These are phyloP conservation scores for Ctenodactylus gundi DNA, from an alignment of 2,113 vertebrate species.

Conservation along the genomic window DNA sequence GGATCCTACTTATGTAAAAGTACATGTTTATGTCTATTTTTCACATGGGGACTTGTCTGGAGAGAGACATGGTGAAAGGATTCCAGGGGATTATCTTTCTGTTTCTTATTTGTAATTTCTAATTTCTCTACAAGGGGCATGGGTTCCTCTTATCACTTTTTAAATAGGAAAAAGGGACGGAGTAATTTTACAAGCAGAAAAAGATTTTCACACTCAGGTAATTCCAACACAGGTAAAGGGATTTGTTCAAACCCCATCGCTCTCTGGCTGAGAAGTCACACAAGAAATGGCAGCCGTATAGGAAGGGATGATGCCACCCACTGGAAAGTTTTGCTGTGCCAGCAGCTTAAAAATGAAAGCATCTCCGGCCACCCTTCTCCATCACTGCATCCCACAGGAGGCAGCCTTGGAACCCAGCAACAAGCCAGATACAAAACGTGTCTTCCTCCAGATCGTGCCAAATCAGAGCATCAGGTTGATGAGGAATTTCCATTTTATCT, in stretches of 20 bases:
- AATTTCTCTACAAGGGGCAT: conserved; percentile 7
- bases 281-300: not conserved
- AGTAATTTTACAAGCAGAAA: conserved; percentile 59
- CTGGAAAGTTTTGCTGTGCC: not conserved
- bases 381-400: not conserved
- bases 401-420: conserved; percentile 47
- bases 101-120: not conserved
- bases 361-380: not conserved
- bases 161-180: not conserved
- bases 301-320: not conserved
- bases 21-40: not conserved
- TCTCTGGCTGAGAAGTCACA: conserved; percentile 54
- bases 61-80: not conserved
- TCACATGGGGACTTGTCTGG: not conserved
- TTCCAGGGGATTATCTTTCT: not conserved
- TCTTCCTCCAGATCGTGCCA: conserved; percentile 26
- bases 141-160: not conserved
- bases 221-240: conserved; percentile 66
- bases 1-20: not conserved
- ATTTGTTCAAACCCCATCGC: conserved; percentile 68
- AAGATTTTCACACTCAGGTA: conserved; percentile 58
- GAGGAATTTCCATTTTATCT: not conserved
- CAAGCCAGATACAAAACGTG: conserved; percentile 30
- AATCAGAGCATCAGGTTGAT: conserved; percentile 39
- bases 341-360: conserved; percentile 53